Conservation (phyloP, 2,888 invertebrate species). For the Drosophila imparisetae region DNA sequence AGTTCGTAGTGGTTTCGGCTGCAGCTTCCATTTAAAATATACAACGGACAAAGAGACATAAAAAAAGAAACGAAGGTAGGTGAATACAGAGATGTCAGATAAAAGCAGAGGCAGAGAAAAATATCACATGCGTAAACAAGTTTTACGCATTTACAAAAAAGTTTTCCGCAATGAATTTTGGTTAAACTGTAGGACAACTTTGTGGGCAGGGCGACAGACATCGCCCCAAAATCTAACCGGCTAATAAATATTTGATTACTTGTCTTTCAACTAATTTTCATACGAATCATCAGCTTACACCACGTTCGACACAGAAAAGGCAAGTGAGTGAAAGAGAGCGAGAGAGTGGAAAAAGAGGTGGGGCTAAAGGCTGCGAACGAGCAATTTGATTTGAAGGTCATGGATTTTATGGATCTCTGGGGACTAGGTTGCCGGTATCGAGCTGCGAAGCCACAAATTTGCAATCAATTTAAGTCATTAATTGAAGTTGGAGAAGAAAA, state of each 20-base stretch:
- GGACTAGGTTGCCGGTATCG: not conserved
- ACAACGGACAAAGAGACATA: slow-evolving; percentile 34
- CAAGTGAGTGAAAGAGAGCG: not conserved
- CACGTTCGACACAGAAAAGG: not conserved
- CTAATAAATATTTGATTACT: slow-evolving; percentile 46
- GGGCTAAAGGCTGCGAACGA: slow-evolving; percentile 21
- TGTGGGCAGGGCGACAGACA: slow-evolving; percentile 15
- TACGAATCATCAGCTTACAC: slow-evolving; percentile 36
- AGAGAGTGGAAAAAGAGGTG: not conserved
- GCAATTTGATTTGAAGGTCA: slow-evolving; percentile 42
- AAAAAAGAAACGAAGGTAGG: slow-evolving; percentile 23
- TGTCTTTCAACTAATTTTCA: slow-evolving; percentile 46
- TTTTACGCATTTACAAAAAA: slow-evolving; percentile 80
- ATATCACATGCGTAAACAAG: slow-evolving; percentile 70
- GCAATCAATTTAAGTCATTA: slow-evolving; percentile 52
- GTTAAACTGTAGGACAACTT: slow-evolving; percentile 53
- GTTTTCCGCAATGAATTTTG: slow-evolving; percentile 57
- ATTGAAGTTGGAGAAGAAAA: slow-evolving; percentile 18
- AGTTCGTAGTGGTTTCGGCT: slow-evolving; percentile 30
- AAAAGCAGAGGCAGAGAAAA: slow-evolving; percentile 19
- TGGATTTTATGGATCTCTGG: slow-evolving; percentile 23
- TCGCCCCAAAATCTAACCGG: slow-evolving; percentile 30
- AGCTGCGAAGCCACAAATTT: slow-evolving; percentile 18
- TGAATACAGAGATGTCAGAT: slow-evolving; percentile 41
- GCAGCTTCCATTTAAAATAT: slow-evolving; percentile 56